These are phyloP conservation scores for Ophion ventricosus DNA, from an alignment of 2,888 invertebrate genomes.

Conservation along the genomic window DNA sequence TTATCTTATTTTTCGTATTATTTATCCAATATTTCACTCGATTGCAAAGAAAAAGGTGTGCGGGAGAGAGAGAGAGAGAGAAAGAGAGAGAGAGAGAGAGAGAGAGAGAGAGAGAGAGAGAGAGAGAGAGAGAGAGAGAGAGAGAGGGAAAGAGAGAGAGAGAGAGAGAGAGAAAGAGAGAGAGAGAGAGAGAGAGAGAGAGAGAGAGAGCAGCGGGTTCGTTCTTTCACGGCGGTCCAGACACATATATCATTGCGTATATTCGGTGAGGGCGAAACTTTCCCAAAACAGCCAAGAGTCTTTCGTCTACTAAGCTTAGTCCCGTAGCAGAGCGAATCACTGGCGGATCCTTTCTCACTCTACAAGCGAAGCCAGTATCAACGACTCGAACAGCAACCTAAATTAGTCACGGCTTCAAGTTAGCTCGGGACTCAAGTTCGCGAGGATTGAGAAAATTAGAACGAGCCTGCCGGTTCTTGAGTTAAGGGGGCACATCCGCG, in stretches of 20 bases:
- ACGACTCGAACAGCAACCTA: background rate
- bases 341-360: background rate
- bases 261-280: background rate
- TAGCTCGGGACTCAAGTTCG: no score
- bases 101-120: no score
- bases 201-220: background rate
- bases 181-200: background rate
- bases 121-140: no score
- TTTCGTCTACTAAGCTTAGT: constrained; percentile 22
- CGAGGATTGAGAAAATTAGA: no score
- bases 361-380: constrained; percentile 1
- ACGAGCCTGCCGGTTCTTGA: no score
- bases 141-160: no score
- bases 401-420: no score
- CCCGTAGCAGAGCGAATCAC: background rate
- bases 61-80: background rate
- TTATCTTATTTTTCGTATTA: constrained; percentile 7
- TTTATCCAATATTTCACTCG: background rate
- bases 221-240: constrained; percentile 21
- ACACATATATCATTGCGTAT: constrained; percentile 28
- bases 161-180: no score
- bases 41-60: background rate
- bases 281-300: constrained; percentile 4
- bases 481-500: no score
- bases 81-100: no score